Conservation (phyloP, 2,888 invertebrate species). For the Sycophila texana region DNA sequence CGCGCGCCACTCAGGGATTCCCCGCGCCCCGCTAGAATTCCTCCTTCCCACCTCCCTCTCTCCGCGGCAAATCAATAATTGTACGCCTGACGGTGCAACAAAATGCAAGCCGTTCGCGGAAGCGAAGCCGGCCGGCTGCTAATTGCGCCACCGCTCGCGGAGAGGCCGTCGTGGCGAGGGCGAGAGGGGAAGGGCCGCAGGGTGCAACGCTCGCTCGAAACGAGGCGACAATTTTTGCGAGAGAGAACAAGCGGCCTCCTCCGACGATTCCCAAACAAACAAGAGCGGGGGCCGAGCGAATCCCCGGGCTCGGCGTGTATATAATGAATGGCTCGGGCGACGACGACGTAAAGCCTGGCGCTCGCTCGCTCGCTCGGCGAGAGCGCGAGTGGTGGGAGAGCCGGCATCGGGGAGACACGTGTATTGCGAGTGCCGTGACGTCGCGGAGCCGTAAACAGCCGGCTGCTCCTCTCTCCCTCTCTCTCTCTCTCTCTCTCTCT, state of each 20-base stretch:
- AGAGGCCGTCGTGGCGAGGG: background rate
- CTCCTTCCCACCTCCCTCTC: background rate
- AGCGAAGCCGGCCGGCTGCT: too few species aligned
- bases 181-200: background rate
- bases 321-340: background rate
- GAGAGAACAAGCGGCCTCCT: too few species aligned
- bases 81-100: too few species aligned
- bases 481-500: background rate
- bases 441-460: slow-evolving; percentile 9
- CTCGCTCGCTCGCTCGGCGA: background rate
- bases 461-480: background rate
- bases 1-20: slow-evolving; percentile 11
- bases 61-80: background rate
- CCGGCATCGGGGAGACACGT: slow-evolving; percentile 16
- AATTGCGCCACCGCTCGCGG: too few species aligned
- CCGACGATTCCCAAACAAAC: background rate
- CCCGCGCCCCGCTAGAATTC: background rate
- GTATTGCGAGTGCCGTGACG: slow-evolving; percentile 5
- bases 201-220: background rate
- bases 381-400: slow-evolving; percentile 9
- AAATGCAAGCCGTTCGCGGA: too few species aligned
- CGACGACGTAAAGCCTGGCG: background rate
- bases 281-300: background rate
- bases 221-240: background rate
- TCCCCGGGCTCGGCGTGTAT: background rate